Evolutionary conservation across 30 jellyfish, hydroid and myxozoan genomes (phyloP), one percentile per base, ranked within the genome.

Genomic region (Hydra vulgaris): DNA sequence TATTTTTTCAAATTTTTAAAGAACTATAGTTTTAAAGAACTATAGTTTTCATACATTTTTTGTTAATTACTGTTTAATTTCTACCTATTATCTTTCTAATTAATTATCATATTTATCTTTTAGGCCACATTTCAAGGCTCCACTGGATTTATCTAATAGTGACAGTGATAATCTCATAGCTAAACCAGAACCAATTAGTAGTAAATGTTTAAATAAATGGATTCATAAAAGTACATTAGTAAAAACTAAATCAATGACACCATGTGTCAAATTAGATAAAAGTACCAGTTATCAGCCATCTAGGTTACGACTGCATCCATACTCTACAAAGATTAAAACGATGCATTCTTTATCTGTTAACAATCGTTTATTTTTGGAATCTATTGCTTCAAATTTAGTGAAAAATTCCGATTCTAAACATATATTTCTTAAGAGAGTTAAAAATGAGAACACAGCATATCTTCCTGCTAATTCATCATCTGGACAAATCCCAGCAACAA

Each of bases 71-170:
- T n/a, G n/a, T n/a, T 26, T 0, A 25, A 15, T 0, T 54, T 73
- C 19, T 73, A 69, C 76, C 81, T 20, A 1, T 15, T 3, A 73
- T 73, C 24, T 25, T 21, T 21, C 7, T 1, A 5, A 1, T 19
- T 76, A 25, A 26, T 70, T 68, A 0, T 0, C 72, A 21, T 55
- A 15, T 84, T 56, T 17, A 19, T 67, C 19, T 81, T 69, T 24
- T 72, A 91, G 97, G 97, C 97, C 97, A 0, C 97, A 91, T 54
- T 91, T 86, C 92, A 91, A 86, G 66, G 95, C 97, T 72, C 79
- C 78, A 73, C 78, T 93, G 25, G 95, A 90, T 19, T 21, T 82
- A 25, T 24, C 82, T n/a, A 89, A 76, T 26, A 87, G 77, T 26
- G 87, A 81, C 66, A 95, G 82, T 18, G 27, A 78, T 53, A 54